These are phyloP conservation scores for Acropora tenuis DNA, from an alignment of 64 coral and sea anemone genomes.

Conservation along the genomic window DNA sequence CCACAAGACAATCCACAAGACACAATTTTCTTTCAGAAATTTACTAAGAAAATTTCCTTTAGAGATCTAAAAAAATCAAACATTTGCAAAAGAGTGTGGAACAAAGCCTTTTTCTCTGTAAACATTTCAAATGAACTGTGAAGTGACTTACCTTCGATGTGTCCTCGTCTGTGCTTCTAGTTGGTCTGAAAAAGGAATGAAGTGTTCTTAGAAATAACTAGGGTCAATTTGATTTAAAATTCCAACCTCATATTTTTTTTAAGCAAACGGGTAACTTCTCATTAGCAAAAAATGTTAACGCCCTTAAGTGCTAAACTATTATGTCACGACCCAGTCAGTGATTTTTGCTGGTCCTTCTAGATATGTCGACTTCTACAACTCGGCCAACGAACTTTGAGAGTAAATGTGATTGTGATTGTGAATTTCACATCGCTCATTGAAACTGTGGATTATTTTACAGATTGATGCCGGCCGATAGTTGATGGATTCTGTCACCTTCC, in stretches of 20 bases:
- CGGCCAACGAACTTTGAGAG: background rate
- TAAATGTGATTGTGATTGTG: background rate
- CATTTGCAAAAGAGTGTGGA: background rate
- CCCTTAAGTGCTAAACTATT: background rate
- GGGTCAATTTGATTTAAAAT: background rate
- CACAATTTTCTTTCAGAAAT: background rate
- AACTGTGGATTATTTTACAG: background rate
- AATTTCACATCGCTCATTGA: background rate
- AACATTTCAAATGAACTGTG: background rate
- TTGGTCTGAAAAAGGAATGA: background rate
- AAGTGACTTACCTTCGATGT: background rate
- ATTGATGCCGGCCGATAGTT: background rate
- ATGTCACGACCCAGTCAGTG: background rate
- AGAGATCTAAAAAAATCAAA: background rate
- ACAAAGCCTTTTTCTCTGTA: background rate
- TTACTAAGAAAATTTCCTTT: background rate
- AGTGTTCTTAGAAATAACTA: background rate
- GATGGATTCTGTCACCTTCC: no score
- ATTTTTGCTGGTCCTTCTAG: background rate
- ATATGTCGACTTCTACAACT: background rate
- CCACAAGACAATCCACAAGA: no score
- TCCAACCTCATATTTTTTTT: background rate
- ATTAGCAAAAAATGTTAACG: background rate
- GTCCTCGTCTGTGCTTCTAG: background rate
- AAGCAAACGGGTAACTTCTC: background rate